phyloP scores from a whole-genome alignment of 2,797 vertebrate genomes.

The Sebastes minor region DNA sequence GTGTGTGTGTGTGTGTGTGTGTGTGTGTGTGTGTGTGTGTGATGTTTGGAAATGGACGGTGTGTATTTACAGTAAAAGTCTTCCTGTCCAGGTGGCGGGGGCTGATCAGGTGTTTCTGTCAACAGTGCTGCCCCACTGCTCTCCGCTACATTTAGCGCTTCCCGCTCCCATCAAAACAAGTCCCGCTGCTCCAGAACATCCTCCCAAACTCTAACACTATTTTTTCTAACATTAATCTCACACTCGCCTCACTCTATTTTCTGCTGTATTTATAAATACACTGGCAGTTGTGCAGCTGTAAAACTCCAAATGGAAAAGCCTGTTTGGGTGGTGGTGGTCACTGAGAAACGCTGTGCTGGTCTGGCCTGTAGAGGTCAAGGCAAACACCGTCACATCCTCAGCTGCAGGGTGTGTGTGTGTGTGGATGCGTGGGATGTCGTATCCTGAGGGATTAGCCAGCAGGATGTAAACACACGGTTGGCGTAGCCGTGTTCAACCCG shows the following conservation, averaged over 20 bases:
- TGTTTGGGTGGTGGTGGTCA: slow-evolving; percentile 18
- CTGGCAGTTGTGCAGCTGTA: neutral
- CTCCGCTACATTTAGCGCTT: slow-evolving; percentile 3
- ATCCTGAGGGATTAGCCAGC: neutral
- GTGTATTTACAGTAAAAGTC: slow-evolving; percentile 51
- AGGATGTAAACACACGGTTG: slow-evolving; percentile 24
- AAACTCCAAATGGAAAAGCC: slow-evolving; percentile 9
- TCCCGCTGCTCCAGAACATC: neutral
- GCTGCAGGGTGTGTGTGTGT: slow-evolving; percentile 12
- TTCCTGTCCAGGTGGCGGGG: slow-evolving; percentile 54
- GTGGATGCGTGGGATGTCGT: neutral
- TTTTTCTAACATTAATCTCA: neutral
- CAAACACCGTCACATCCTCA: slow-evolving; percentile 28
- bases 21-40: neutral
- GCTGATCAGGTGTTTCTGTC: slow-evolving; percentile 49
- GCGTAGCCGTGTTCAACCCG: neutral
- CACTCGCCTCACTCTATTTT: neutral
- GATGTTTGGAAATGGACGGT: slow-evolving; percentile 33
- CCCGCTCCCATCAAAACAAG: slow-evolving; percentile 23
- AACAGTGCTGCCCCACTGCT: slow-evolving; percentile 26
- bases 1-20: neutral
- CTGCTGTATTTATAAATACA: neutral
- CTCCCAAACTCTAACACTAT: neutral
- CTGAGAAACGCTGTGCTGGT: slow-evolving; percentile 43
- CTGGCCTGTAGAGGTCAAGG: neutral